phyloP scores from a whole-genome alignment of 2,888 invertebrate species.

The Drepana falcataria region DNA sequence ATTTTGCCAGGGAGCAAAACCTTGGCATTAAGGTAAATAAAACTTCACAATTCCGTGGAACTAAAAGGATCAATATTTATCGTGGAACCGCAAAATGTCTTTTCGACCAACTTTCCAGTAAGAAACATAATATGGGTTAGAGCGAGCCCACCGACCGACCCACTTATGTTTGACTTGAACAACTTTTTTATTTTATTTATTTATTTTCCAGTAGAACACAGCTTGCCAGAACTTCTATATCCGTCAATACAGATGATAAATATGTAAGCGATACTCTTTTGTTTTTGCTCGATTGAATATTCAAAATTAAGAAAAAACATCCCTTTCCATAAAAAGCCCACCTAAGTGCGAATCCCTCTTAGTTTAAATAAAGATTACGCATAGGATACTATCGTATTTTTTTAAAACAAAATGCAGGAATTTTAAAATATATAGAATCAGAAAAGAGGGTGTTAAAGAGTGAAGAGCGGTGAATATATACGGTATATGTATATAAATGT shows the following conservation, averaged over 20 bases:
- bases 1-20: too few relatives aligned
- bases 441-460: too few relatives aligned
- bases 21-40: too few relatives aligned
- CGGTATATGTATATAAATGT: too few relatives aligned
- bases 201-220: conserved; percentile 7
- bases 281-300: neutral
- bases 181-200: conserved; percentile 11
- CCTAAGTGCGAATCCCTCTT: too few relatives aligned
- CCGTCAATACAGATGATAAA: neutral
- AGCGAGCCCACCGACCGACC: conserved; percentile 28
- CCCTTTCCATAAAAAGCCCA: too few relatives aligned
- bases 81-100: neutral
- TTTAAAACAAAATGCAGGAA: too few relatives aligned
- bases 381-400: too few relatives aligned
- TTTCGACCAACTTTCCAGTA: conserved; percentile 11
- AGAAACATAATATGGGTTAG: conserved; percentile 16
- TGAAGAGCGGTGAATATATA: too few relatives aligned
- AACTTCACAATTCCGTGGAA: neutral
- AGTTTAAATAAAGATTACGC: too few relatives aligned
- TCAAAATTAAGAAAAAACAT: neutral
- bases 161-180: conserved; percentile 32
- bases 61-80: conserved; percentile 3
- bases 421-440: too few relatives aligned
- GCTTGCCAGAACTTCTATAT: neutral
- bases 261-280: neutral